Base-by-base conservation (phyloP, 53 echinoderm and acorn worm genomes). In the Paracentrotus lividus region DNA sequence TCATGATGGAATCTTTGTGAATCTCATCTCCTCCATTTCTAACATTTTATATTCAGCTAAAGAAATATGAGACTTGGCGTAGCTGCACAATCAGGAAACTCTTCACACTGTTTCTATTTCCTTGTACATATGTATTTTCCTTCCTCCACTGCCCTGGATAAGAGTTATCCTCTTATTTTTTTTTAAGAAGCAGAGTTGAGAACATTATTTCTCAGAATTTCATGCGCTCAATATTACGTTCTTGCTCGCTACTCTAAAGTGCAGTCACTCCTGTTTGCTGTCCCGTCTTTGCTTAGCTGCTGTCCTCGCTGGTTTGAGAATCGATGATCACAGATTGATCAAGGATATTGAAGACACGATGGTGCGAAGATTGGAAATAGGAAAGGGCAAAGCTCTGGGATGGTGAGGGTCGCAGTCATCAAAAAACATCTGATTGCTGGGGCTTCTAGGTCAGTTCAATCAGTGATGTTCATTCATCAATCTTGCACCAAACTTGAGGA, bases 271-370 rank as follows among this genome's bases (percentile, higher is more conserved):
- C 81, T n/a, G 40, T 72, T 38, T 72, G 16, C 21, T 47, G 77
- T 18, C 16, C 47, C 44, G 27, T 81, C 81, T 81, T 81, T 44
- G 47, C 81, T 47, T 81, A 81, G 81, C 81, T 81, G 81, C 81
- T 26, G 5, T 47, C 45, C 33, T 81, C 44, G 81, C 81, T n/a
- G 18, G 47, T 47, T 33, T 47, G 10, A 27, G 81, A 81, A 81
- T 81, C 81, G 42, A 81, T 81, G 81, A 81, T 81, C 81, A 81
- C 9, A 1, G 13, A 44, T 81, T 45, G 44, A 81, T 44, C 49
- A 81, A 47, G 57, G 24, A 81, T 81, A 81, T 81, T 81, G 81
- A 38, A 81, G 81, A 81, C 81, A 47, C 43, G 44, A 77, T 23
- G 5, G 49, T 44, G 81, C 47, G 72, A 40, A 72, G 72, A 40